These are phyloP conservation scores for Urocyon cinereoargenteus DNA, from an alignment of 2,797 vertebrate genomes.

Conservation along the genomic window DNA sequence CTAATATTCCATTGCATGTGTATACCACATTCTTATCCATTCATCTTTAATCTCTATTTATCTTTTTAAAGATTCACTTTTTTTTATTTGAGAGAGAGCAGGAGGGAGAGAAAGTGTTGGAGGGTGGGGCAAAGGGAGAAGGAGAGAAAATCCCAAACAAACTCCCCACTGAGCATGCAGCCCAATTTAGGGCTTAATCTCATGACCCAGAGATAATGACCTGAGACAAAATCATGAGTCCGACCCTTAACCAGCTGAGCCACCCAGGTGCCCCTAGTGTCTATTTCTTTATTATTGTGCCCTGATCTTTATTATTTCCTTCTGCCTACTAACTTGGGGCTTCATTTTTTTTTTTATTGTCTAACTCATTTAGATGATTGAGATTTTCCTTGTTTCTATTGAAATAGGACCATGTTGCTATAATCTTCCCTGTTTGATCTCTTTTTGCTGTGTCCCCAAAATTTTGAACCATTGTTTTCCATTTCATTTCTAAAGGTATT, in stretches of 20 bases:
- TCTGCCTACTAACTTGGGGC: not conserved
- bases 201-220: not conserved
- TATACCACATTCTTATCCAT: not conserved
- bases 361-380: not conserved
- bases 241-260: not conserved
- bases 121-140: not conserved
- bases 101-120: not conserved
- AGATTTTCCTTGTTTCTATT: not conserved
- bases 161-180: not conserved
- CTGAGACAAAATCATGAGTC: not conserved
- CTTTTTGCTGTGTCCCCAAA: not conserved
- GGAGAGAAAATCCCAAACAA: not conserved
- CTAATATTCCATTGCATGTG: not conserved
- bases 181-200: not conserved
- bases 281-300: not conserved
- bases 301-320: not conserved
- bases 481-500: not conserved
- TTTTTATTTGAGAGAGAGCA: not conserved
- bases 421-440: not conserved
- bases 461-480: not conserved
- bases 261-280: not conserved
- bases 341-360: not conserved
- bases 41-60: not conserved
- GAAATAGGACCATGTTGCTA: not conserved
- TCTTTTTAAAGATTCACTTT: not conserved